Evolutionary conservation across 2,797 vertebrate genomes (phyloP), one percentile per base, ranked within the genome.

Genomic region (Silurus aristotelis): DNA sequence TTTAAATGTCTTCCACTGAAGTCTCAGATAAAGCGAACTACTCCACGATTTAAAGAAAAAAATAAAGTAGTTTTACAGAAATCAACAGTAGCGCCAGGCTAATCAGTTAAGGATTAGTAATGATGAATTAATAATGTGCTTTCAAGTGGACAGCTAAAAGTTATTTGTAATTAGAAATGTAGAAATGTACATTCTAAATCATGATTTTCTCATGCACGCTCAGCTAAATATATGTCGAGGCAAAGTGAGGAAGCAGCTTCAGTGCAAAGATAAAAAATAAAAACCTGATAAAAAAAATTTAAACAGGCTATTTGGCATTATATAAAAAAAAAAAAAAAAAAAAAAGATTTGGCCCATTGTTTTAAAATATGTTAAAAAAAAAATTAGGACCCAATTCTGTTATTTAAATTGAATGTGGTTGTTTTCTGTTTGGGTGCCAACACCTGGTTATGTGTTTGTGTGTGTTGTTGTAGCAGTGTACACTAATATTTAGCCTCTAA

Each of bases 381-480:
- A 63, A 5, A 31, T 73, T 19, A 75, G 43, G 55, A 71, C 19
- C 15, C 22, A 20, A 80, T 81, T 84, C 83, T 87, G 82, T 84
- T 84, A 81, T 83, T 87, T 72, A 83, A 80, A 83, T 83, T n/a
- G 66, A 25, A 75, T 81, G 56, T 73, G 61, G 58, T 67, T 80
- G 60, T 85, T 84, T 86, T 84, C 7, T 67, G 71, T 82, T 84
- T 81, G 58, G 38, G n/a, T 87, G 80, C 80, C 46, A 85, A 61
- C 83, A 85, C 75, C 79, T 86, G 83, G 85, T 83, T 78, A 83
- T 85, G 84, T 85, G 67, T 86, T 82, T 87, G 61, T 84, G 79
- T 82, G 78, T 60, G 76, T 55, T 83, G 83, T 83, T 84, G 70
- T 84, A 61, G 68, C 61, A 61, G 61, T 84, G 61, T 64, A 76